Base-by-base conservation (phyloP, 2,888 invertebrate genomes). In the Aproaerema taeniolella region DNA sequence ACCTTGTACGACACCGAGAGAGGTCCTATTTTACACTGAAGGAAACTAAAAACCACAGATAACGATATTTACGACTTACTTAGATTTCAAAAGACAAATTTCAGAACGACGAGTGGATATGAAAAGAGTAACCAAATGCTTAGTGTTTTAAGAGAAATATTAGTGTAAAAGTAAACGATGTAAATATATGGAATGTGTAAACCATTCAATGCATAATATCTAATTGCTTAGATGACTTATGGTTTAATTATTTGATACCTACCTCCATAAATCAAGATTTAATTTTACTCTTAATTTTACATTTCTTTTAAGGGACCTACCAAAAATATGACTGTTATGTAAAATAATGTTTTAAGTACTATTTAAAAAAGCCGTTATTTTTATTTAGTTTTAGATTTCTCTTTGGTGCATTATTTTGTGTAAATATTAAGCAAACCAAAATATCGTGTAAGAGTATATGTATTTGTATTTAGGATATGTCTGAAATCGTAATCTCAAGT, bases 311-410 rank as follows among this genome's bases (percentile, higher is more conserved):
- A 42, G 73, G 76, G 72, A 72, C 57, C 63, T 76, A 79, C 83
- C 83, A 82, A 83, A 81, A 82, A 67, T 75, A 74, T 79, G 78
- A 76, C 60, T 65, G 72, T 72, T 49, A 53, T 62, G 52, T 58
- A 58, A 58, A 57, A 53, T 49, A 53, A 49, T 53, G n/a, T n/a
- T n/a, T n/a, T n/a, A n/a, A n/a, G n/a, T n/a, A n/a, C n/a, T n/a
- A n/a, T n/a, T n/a, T n/a, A n/a, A n/a, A n/a, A n/a, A n/a, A n/a
- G n/a, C n/a, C n/a, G n/a, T n/a, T n/a, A 53, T 57, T 45, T 51
- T 58, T 52, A 55, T 50, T 50, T 56, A 59, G 52, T 53, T 64
- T n/a, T 14, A 13, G 5, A 14, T 10, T 30, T 39, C 12, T 29
- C 5, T 30, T 25, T 38, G 14, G 14, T 38, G 31, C 28, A 9